Evolutionary conservation across 2,797 vertebrate species (phyloP).

Genomic region (Phoeniculus purpureus): DNA sequence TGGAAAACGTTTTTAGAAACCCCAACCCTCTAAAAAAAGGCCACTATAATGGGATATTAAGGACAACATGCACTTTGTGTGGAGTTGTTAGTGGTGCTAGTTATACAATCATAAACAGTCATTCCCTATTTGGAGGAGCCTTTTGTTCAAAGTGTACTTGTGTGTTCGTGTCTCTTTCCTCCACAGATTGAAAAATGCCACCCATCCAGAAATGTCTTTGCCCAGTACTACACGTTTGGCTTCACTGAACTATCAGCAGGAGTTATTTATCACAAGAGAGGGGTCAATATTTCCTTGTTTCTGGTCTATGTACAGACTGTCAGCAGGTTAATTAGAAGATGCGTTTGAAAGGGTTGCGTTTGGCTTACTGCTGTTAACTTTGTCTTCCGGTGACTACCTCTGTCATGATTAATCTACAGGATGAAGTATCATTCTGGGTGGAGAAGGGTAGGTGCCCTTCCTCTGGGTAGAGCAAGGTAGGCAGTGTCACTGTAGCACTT

Average conservation of each 20-base stretch:
- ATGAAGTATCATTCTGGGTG: constrained; percentile 18
- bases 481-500: background rate
- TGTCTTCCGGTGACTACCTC: background rate
- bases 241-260: background rate
- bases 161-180: background rate
- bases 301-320: background rate
- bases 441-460: constrained; percentile 29
- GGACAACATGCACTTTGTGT: background rate
- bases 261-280: background rate
- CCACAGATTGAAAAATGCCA: background rate
- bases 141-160: background rate
- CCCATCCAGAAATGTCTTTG: background rate
- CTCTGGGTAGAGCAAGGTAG: background rate
- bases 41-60: background rate
- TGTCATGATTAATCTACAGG: constrained; percentile 37
- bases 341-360: background rate
- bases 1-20: background rate
- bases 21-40: background rate
- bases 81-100: background rate
- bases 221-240: background rate
- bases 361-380: constrained; percentile 1
- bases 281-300: background rate
- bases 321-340: background rate
- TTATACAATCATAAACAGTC: background rate
- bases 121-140: background rate